Evolutionary conservation across 2,797 vertebrate genomes (phyloP).

Genomic region (Smutsia temminckii): DNA sequence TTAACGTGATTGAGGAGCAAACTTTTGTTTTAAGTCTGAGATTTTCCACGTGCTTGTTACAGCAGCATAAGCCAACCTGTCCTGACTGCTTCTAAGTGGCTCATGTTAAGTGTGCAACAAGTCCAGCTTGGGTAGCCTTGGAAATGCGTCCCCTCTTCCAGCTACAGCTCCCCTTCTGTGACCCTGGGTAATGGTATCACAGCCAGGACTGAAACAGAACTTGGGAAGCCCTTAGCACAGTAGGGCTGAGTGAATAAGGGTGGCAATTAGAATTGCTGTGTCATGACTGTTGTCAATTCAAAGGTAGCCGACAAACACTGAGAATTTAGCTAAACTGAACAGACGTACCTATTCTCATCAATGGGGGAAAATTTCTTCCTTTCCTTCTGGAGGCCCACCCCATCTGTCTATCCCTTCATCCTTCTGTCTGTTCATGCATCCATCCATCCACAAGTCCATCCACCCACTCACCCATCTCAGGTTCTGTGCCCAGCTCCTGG

Average conservation of each 20-base stretch:
- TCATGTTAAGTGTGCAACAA: fast-evolving
- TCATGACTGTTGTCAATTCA: neutral
- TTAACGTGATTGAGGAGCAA: neutral
- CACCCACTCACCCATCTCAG: neutral
- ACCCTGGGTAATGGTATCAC: fast-evolving
- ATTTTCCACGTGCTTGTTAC: too few relatives aligned
- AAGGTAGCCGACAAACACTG: neutral
- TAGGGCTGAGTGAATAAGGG: fast-evolving
- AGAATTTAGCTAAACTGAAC: neutral
- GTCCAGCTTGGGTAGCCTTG: too few relatives aligned
- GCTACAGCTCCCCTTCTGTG: neutral
- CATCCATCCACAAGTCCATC: too few relatives aligned
- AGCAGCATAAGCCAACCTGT: neutral
- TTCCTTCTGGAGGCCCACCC: neutral
- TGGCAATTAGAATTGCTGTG: neutral
- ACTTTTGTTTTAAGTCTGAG: neutral
- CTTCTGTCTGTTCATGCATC: too few relatives aligned
- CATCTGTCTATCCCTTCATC: neutral
- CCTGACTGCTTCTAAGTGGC: neutral
- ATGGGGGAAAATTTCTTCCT: neutral
- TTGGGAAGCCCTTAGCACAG: fast-evolving
- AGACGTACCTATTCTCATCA: neutral
- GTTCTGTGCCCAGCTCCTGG: neutral
- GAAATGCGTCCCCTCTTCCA: too few relatives aligned
- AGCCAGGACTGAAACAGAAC: fast-evolving